Conservation (phyloP, 92 coral and sea anemone species). For the Plumapathes pennacea region DNA sequence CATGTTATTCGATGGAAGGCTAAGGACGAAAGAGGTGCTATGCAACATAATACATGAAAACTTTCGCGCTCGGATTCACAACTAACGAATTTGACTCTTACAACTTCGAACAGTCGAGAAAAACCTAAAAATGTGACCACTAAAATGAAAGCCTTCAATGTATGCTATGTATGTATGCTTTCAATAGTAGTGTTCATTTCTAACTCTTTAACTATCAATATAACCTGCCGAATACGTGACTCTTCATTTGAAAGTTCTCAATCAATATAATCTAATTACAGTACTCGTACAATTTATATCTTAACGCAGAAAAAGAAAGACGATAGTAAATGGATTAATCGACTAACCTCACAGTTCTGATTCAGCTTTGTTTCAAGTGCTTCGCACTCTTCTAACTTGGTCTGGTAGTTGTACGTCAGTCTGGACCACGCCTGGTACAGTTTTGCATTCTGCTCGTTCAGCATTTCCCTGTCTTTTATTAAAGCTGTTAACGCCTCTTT, state of each 20-base stretch:
- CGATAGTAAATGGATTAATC: not conserved
- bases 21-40: too few species aligned
- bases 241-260: too few species aligned
- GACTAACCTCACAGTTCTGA: slow-evolving; percentile 1
- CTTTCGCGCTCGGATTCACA: too few species aligned
- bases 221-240: too few species aligned
- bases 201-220: too few species aligned
- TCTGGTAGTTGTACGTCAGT: slow-evolving; percentile 12
- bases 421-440: slow-evolving; percentile 22
- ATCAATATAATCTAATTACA: too few species aligned
- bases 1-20: too few species aligned
- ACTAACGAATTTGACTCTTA: too few species aligned
- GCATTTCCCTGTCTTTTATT: slow-evolving; percentile 39
- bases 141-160: too few species aligned
- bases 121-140: too few species aligned
- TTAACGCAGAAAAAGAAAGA: not conserved
- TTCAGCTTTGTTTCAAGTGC: not conserved
- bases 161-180: not conserved
- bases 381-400: slow-evolving; percentile 1
- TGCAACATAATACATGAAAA: too few species aligned
- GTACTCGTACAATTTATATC: not conserved
- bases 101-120: too few species aligned
- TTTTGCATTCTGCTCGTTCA: slow-evolving; percentile 19
- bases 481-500: slow-evolving; percentile 45
- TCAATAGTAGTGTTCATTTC: not conserved